Conservation (phyloP, 1,140 invertebrate species). For the Stenopsyche tienmushanensis region DNA sequence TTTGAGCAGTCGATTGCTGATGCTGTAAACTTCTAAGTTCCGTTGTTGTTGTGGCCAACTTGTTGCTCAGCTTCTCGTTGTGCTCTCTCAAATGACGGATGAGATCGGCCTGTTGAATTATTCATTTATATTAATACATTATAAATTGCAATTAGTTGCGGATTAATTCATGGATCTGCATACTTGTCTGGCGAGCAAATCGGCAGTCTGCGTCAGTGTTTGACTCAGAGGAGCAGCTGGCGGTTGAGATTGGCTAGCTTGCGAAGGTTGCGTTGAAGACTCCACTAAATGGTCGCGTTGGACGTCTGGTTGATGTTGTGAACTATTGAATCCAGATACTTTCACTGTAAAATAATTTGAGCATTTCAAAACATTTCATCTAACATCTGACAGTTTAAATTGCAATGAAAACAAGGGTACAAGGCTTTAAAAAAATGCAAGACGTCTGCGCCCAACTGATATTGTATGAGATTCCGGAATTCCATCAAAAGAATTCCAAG, state of each 20-base stretch:
- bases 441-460: no score
- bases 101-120: conserved; percentile 49
- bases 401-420: no score
- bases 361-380: background rate
- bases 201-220: conserved; percentile 39
- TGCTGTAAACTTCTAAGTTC: conserved; percentile 44
- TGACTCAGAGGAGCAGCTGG: conserved; percentile 31
- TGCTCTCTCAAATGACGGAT: conserved; percentile 51
- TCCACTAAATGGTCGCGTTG: conserved; percentile 38
- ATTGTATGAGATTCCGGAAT: no score
- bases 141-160: background rate
- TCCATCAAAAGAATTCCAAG: no score
- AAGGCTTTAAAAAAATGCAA: no score
- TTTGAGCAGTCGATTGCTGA: conserved; percentile 22
- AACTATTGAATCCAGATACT: conserved; percentile 35
- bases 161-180: no score
- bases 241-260: background rate
- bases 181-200: conserved; percentile 39
- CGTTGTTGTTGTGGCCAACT: conserved; percentile 47
- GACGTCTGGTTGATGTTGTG: conserved; percentile 39
- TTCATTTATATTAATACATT: background rate
- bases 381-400: no score
- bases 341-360: conserved; percentile 23
- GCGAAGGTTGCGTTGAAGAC: background rate
- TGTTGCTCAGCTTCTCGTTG: conserved; percentile 48